Base-by-base conservation (phyloP, 2,113 vertebrate species). In the Paradisaea rubra region DNA sequence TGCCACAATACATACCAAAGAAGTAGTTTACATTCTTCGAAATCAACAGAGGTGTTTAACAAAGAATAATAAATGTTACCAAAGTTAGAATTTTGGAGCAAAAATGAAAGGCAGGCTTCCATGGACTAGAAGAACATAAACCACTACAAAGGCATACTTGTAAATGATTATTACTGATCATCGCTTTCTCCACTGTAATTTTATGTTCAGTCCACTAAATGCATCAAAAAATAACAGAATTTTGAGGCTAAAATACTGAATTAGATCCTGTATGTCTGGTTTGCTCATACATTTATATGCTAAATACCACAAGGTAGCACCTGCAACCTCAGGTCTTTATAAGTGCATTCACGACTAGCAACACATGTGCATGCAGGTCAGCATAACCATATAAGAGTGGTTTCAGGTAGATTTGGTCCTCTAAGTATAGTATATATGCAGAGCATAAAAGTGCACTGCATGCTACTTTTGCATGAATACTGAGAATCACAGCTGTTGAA, bases 341-440 rank as follows among this genome's bases (percentile, higher is more conserved):
- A 54, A 19, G 6, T 1, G 1, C 24, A 41, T 63, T 73, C 42
- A 50, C 22, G 71, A 39, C 6, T 23, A 54, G 33, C 15, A 59
- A 17, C 17, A 23, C 5, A 6, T 3, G 4, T 56, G 7, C 22
- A 11, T 28, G 30, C 49, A 73, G 27, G 66, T 54, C 39, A 54
- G 13, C 20, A 35, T 16, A 57, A 52, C 7, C 8, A 3, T 8
- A 0, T 17, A 14, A 0, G 1, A 72, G 24, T 30, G 6, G 7
- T 81, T 78, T 31, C n/a, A 24, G 10, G 6, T 42, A 44, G 25
- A 63, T 61, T 68, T 70, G 12, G 6, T 42, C 33, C 21, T 72
- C 37, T 33, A 68, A 54, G 33, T 47, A 21, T 21, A 45, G 20
- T 45, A 21, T 45, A 45, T 45, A 45, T 45, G 20, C 45, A 45